Base-by-base conservation (phyloP, 2,113 vertebrate species). In the Oryzias woworae region DNA sequence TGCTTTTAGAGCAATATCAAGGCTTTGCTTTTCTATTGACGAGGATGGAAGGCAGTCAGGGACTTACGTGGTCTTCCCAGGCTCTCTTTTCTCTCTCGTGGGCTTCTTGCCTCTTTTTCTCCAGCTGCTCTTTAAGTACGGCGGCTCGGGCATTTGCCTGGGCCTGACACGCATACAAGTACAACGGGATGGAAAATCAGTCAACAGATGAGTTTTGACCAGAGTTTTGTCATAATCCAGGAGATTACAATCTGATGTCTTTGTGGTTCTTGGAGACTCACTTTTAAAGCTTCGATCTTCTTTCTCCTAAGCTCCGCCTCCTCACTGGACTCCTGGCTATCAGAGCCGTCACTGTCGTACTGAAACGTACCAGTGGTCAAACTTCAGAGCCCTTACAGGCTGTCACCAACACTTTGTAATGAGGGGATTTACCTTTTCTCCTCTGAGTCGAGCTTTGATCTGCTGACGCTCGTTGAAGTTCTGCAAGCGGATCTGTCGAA, bases 401-500 rank as follows among this genome's bases (percentile, higher is more conserved):
- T 20, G 20, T 4, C 26, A 6, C 26, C 26, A 28, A 28, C 26
- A 4, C 26, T 12, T 36, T 36, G 1, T 2, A 36, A 36, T 36
- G 36, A 51, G 42, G 20, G 50, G 44, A 47, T 10, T 41, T 88
- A 94, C 97, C 94, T 96, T 96, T 81, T 96, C 95, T 86, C 97
- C 97, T 90, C 94, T 89, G 83, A 98, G 94, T 65, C 94, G 94
- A 20, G 96, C 97, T 95, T 93, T 96, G 71, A 98, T 96, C 89
- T 98, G 93, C 67, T 97, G 97, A 45, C 97, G 94, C 77, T 99
- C 97, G 62, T 99, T 99, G 66, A 98, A 98, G 89, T 99, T 99
- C 78, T 98, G 96, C 78, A 99, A 85, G 56, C 97, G 91, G 83
- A 99, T 98, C 85, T 99, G 97, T 62, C 93, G 92, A 71, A 99